Percentiles rank a stretch among this genome's conserved stretches.
These are phyloP conservation scores for Gallinago stenura DNA, from an alignment of 2,797 vertebrate genomes.

Conservation along the genomic window DNA sequence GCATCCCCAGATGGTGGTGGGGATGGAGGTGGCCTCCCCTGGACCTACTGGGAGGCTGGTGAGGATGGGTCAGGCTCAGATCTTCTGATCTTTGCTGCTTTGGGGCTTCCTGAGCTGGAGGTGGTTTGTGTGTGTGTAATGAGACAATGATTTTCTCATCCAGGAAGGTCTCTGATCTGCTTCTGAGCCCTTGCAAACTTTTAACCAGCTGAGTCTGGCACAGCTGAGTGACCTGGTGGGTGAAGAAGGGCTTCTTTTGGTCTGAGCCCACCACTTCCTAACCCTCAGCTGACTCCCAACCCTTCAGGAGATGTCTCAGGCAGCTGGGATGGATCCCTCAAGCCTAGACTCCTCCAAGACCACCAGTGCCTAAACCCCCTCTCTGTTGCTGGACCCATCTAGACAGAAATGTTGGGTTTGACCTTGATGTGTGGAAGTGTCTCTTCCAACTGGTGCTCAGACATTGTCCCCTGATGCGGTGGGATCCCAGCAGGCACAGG, in stretches of 20 bases:
- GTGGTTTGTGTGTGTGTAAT: accelerated
- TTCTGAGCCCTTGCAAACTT: not conserved
- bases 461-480: accelerated
- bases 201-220: not conserved
- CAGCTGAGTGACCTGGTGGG: not conserved
- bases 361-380: not conserved
- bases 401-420: not conserved
- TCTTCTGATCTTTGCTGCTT: not conserved
- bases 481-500: not conserved
- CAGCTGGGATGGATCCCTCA: not conserved
- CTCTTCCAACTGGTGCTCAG: not conserved
- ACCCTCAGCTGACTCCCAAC: not conserved
- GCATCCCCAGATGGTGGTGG: too few species aligned
- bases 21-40: not conserved
- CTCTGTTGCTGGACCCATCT: too few species aligned
- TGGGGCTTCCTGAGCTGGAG: not conserved
- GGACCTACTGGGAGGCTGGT: not conserved
- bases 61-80: not conserved
- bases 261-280: not conserved
- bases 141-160: not conserved
- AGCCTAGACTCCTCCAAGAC: not conserved
- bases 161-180: not conserved
- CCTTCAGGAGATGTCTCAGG: not conserved
- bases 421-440: accelerated
- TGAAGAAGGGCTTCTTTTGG: not conserved